These are phyloP conservation scores for Acleris literana DNA, from an alignment of 2,888 invertebrate species.

Conservation along the genomic window DNA sequence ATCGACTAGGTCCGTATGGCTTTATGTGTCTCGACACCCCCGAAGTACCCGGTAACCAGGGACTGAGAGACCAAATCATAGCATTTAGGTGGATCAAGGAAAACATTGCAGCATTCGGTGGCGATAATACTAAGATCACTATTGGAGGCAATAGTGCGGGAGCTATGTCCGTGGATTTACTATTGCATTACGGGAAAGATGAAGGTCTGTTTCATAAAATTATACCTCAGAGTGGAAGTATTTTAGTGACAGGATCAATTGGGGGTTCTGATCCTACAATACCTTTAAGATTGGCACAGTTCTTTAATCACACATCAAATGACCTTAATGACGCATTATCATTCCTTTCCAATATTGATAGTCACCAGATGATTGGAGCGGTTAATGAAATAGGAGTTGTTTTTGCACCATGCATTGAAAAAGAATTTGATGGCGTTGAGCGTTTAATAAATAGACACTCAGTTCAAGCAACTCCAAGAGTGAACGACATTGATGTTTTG, in stretches of 20 bases:
- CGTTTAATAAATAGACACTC: conserved; percentile 24
- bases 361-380: conserved; percentile 22
- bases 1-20: conserved; percentile 63
- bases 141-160: conserved; percentile 65
- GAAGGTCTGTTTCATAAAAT: conserved; percentile 19
- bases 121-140: conserved; percentile 57
- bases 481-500: conserved; percentile 30
- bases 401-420: conserved; percentile 33
- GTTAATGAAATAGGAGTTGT: background rate
- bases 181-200: conserved; percentile 3
- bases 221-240: conserved; percentile 29
- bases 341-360: conserved; percentile 12
- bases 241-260: background rate
- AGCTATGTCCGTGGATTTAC: conserved; percentile 48
- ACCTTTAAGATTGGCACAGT: conserved; percentile 25
- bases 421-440: conserved; percentile 25
- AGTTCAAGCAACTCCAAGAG: conserved; percentile 10
- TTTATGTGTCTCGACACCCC: conserved; percentile 62
- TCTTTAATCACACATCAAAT: conserved; percentile 10
- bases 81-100: conserved; percentile 63
- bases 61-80: conserved; percentile 60
- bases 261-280: background rate
- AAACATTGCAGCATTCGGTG: conserved; percentile 63
- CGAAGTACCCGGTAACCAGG: conserved; percentile 62
- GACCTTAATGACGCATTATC: conserved; percentile 19